Evolutionary conservation across 2,797 vertebrate genomes (phyloP), one percentile per base, ranked within the genome.

Genomic region (Sorex maritimensis): DNA sequence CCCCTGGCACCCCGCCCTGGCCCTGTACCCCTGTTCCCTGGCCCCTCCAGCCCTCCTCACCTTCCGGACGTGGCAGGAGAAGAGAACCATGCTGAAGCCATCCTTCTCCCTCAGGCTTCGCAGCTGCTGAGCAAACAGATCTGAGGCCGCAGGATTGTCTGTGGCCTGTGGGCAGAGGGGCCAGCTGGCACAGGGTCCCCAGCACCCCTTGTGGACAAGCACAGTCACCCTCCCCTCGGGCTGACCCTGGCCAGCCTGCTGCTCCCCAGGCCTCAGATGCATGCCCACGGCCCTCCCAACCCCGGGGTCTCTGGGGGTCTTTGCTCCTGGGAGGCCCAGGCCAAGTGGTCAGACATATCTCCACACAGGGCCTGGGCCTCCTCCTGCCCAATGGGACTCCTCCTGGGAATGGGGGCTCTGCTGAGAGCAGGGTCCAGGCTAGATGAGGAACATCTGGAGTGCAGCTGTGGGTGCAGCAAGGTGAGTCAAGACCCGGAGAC

Each of bases 61-160:
- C 99, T 99, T 99, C 58, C 99, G 98, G 83, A 99, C 98, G 11
- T 99, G 98, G 87, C 98, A 97, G 0, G 99, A 99, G 97, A 99
- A 99, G 81, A 99, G 98, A 87, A 99, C 98, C 0, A 97, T 95
- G 65, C 82, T n/a, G 75, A 98, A 99, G 77, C 98, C 96, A 7
- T 99, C 98, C 96, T 98, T 99, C 95, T 98, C 98, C 96, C 96
- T 98, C 85, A 99, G 98, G 28, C 98, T 97, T 94, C 98, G 98
- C 94, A 98, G 97, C 0, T 97, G 95, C 14, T 97, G 97, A 26
- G 98, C 75, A 55, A 99, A 99, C 96, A 97, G 78, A 83, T 97
- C 71, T 0, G 98, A 98, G 95, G 97, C 98, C 74, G 97, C 86
- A 0, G 99, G 98, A 81, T 98, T 98, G 97, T 99, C 99, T 0